These are phyloP conservation scores for Loriculus beryllinus DNA, from an alignment of 2,797 vertebrate genomes.

Conservation along the genomic window DNA sequence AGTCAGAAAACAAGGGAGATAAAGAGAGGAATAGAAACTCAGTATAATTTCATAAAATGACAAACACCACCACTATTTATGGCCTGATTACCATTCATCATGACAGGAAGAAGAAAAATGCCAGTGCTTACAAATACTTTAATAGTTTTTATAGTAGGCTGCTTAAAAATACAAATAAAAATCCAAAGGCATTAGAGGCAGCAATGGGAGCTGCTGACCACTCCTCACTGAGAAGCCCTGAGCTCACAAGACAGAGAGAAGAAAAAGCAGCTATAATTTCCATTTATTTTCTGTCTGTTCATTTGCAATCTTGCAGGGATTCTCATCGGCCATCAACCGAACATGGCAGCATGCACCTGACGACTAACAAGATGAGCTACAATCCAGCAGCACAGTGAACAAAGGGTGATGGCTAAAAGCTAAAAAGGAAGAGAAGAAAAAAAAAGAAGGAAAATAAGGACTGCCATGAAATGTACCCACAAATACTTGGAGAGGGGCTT, in stretches of 20 bases:
- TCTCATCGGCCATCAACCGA: background rate
- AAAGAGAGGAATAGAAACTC: background rate
- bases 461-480: background rate
- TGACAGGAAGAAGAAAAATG: background rate
- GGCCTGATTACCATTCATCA: background rate
- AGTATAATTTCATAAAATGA: background rate
- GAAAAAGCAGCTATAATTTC: background rate
- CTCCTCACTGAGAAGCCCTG: background rate
- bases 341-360: background rate
- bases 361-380: background rate
- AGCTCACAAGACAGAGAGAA: background rate
- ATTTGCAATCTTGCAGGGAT: background rate
- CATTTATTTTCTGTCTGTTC: background rate
- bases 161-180: background rate
- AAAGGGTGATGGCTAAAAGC: background rate
- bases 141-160: background rate
- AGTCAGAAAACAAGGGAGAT: background rate
- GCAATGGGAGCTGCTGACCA: background rate
- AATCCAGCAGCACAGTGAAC: background rate
- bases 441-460: background rate
- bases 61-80: background rate
- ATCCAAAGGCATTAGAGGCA: background rate
- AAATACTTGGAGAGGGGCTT: background rate
- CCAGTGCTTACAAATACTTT: background rate
- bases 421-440: background rate